These are phyloP conservation scores for Drosophila vallismaia DNA, from an alignment of 2,888 invertebrate species.

Conservation along the genomic window DNA sequence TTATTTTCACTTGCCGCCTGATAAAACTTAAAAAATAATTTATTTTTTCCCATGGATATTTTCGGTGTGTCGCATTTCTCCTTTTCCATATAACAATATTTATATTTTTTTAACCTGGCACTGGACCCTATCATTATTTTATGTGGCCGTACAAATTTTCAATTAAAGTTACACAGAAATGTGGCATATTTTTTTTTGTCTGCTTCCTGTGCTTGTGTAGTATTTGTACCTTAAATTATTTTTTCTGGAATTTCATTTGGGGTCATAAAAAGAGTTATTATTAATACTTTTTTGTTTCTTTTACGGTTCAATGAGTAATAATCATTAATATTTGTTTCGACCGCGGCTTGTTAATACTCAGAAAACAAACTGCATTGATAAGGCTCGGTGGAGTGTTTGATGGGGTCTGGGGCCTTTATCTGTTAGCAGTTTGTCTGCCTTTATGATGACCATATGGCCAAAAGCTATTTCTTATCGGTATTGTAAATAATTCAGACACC, in stretches of 20 bases:
- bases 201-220: constrained; percentile 12
- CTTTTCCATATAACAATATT: constrained; percentile 7
- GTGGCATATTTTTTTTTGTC: constrained; percentile 22
- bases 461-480: constrained; percentile 9
- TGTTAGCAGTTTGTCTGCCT: constrained; percentile 26
- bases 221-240: not conserved
- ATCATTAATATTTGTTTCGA: constrained; percentile 33
- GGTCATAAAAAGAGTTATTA: constrained; percentile 45
- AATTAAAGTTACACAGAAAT: constrained; percentile 51
- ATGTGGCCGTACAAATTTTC: constrained; percentile 41
- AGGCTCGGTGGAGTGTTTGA: not conserved
- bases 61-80: constrained; percentile 4
- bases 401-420: constrained; percentile 51
- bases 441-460: constrained; percentile 60
- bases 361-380: constrained; percentile 49
- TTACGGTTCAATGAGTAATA: constrained; percentile 50
- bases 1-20: constrained; percentile 43
- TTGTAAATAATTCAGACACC: constrained; percentile 31
- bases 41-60: constrained; percentile 34
- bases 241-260: constrained; percentile 25
- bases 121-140: constrained; percentile 28
- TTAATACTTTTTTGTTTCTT: constrained; percentile 18
- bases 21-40: constrained; percentile 47
- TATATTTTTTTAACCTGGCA: constrained; percentile 1
- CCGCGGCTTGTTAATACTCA: constrained; percentile 18